Base-by-base conservation (phyloP, 2,888 invertebrate genomes). In the Eudemis profundana region DNA sequence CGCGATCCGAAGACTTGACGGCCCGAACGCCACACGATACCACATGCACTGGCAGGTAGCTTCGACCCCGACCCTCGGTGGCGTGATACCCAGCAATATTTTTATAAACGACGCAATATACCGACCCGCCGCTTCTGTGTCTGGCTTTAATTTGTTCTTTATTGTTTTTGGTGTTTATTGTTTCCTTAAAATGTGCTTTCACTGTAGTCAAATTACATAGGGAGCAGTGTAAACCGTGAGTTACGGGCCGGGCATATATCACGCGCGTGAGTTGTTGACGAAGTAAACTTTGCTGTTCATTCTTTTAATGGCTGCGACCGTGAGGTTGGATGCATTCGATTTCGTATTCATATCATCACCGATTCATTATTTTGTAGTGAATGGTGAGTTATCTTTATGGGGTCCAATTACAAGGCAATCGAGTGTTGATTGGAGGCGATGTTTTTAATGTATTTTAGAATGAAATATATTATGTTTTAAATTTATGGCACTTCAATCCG, bases 121-220 rank as follows among this genome's bases (percentile, higher is more conserved):
- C 80, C 75, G 63, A 62, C 72, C 69, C 72, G 73, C 75, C 84
- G 84, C 83, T 80, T 81, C 77, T 78, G 85, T 84, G 86, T 85
- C 85, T 85, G 78, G 84, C 81, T 87, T 86, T 81, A 85, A 88
- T 87, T 88, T 83, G 83, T 84, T 87, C 83, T 84, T 85, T 87
- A 87, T 89, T 86, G 86, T 87, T 89, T 88, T 84, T 80, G 80
- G 89, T 90, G 89, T 88, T 89, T 85, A 87, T 89, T 85, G 87
- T 88, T 87, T 86, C 82, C 78, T 76, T 81, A 79, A 84, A 82
- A 82, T 86, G 90, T 90, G 90, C 79, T 83, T 79, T 78, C 73
- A 76, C 78, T 75, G 77, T 74, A 80, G 76, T 78, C 77, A 75
- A 81, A 81, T 83, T 75, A 75, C 74, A 79, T 78, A 74, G 72